Evolutionary conservation across 2,797 vertebrate genomes (phyloP), one percentile per base, ranked within the genome.

Genomic region (Sibirionetta formosa): DNA sequence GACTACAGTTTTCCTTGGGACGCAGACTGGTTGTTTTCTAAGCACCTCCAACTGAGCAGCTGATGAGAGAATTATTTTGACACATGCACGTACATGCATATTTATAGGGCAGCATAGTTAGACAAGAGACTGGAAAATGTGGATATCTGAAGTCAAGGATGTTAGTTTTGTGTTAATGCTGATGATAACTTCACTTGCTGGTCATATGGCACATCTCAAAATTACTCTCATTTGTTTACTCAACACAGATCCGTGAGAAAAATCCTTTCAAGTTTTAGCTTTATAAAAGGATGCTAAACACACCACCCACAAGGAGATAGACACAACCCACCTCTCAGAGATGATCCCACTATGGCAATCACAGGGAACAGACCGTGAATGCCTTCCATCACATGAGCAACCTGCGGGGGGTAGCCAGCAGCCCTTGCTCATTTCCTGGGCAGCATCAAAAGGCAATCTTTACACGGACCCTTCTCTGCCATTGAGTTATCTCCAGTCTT

Each of bases 71-170:
- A 40, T 40, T 33, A 54, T 64, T 82, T 63, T 53, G 35, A 72
- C 48, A 56, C 4, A 0, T 3, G 40, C 23, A 16, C 0, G 0
- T 33, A 64, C 12, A 35, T 1, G 4, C 0, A 0, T 24, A 69
- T 64, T 69, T 36, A 46, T 50, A 50, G n/a, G 78, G 35, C 16
- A 72, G 27, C 17, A 18, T 2, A 71, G 29, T 9, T 33, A 53
- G 35, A 42, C 36, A 38, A 1, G 0, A 51, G 26, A 36, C 27
- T 86, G 42, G 66, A 57, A 83, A 83, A 71, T 2, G 7, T 0
- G 0, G 14, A 29, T 38, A 36, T 6, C 46, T 9, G 18, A 77
- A 76, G 63, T 11, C 9, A 46, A 36, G 20, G 44, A 64, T 57
- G 17, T 10, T 64, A 72, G 29, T 44, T 89, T 68, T 53, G 8